Evolutionary conservation across 2,113 vertebrate species (phyloP), one percentile per base, ranked within the genome.

Genomic region (Clinocottus analis): DNA sequence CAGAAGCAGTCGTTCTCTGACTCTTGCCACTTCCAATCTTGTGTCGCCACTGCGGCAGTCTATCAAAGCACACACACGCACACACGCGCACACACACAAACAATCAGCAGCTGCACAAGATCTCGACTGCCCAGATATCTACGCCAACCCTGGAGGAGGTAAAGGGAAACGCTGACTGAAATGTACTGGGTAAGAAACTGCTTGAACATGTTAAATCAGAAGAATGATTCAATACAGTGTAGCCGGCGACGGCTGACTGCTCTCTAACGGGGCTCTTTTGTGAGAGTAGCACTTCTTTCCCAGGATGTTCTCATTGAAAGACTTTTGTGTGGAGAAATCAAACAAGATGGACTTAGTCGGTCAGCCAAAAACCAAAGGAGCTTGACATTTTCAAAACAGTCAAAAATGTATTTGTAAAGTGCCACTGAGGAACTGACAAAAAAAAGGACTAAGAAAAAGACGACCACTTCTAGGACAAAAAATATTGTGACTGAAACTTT

Each of bases 281-380:
- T 77, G 78, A 90, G 84, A 85, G 89, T 85, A 89, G 89, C 85
- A 87, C 87, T 77, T 87, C 82, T 61, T 87, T 86, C 86, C 90
- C 64, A 53, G 87, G 85, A 93, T 72, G 72, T 86, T 93, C 85
- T 80, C 80, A 85, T 86, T 80, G 76, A 77, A 90, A 82, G 88
- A 89, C 83, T 85, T 89, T 79, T 79, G 83, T 85, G 80, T 60
- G 84, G 83, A 76, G 75, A 76, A 84, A 88, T 82, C 68, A 68
- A 86, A 80, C 75, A 58, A 83, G 75, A 90, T 88, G 89, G 90
- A 92, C 91, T 89, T 83, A 86, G 88, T 83, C 83, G 86, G 93
- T 92, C 93, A 94, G 93, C 93, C 92, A 79, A 92, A 96, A 96
- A 97, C 96, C 97, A 98, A 97, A 98, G 97, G 96, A 95, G 91